Percentiles rank a stretch among this genome's conserved stretches.
Evolutionary conservation across 2,113 vertebrate genomes (phyloP).

Genomic region (Castor canadensis): DNA sequence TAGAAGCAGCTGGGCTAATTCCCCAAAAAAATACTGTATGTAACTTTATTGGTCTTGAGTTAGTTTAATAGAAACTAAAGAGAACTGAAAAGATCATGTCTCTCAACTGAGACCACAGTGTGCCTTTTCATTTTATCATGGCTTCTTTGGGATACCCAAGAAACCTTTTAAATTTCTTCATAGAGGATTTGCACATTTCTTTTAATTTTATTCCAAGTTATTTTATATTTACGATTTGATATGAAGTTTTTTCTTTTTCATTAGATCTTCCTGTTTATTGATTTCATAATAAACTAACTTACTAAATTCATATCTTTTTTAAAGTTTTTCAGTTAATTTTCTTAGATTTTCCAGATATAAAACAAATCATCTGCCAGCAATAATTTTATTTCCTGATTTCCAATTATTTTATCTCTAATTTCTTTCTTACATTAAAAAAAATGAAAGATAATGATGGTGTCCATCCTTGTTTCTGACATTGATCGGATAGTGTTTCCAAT

Average conservation of each 20-base stretch:
- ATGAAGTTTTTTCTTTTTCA: neutral
- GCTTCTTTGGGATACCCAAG: neutral
- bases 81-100: neutral
- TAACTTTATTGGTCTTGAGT: neutral
- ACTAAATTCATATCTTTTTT: neutral
- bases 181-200: neutral
- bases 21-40: neutral
- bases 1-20: neutral
- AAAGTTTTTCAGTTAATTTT: neutral
- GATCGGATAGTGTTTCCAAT: neutral
- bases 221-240: neutral
- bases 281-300: neutral
- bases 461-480: neutral
- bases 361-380: neutral
- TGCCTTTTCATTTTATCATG: neutral
- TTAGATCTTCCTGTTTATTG: neutral
- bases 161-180: neutral
- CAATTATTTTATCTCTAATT: neutral
- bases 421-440: neutral
- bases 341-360: neutral
- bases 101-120: neutral
- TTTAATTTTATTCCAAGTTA: neutral
- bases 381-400: neutral
- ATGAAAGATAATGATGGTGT: too few species aligned
- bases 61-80: neutral